phyloP scores from a whole-genome alignment of 2,113 vertebrate species.

The Pipra filicauda region DNA sequence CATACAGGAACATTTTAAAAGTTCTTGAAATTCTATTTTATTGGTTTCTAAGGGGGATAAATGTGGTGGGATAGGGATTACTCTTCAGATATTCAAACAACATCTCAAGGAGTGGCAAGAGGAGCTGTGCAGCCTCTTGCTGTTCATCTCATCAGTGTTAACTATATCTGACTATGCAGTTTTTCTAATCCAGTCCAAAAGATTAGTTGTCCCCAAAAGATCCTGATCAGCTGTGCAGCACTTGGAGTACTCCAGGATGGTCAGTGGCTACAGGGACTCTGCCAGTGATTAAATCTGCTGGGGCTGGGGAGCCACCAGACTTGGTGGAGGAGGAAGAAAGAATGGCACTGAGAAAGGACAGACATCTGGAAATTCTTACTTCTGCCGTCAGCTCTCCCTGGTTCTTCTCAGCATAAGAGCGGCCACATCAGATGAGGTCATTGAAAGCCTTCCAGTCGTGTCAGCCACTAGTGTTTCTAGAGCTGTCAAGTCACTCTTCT shows the following conservation, averaged over 20 bases:
- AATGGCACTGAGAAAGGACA: neutral
- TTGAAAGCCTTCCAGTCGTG: neutral
- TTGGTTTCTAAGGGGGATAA: neutral
- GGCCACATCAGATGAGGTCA: neutral
- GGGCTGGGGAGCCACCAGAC: neutral
- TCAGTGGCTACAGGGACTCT: neutral
- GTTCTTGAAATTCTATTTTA: neutral
- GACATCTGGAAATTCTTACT: neutral
- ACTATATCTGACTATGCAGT: neutral
- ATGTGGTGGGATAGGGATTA: neutral
- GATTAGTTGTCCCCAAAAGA: neutral
- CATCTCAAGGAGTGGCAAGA: neutral
- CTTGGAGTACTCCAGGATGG: neutral
- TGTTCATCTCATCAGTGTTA: neutral
- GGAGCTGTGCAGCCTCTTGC: neutral
- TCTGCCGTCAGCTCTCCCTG: neutral
- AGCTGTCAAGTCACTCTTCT: neutral
- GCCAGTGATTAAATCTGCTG: neutral
- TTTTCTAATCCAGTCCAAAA: neutral
- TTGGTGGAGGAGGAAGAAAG: neutral
- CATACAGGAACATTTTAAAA: neutral
- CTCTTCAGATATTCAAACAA: neutral
- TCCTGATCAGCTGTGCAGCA: neutral
- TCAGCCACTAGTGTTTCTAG: neutral
- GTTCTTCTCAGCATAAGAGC: neutral